phyloP scores from a whole-genome alignment of 2,113 vertebrate genomes.

The Corythoichthys intestinalis region DNA sequence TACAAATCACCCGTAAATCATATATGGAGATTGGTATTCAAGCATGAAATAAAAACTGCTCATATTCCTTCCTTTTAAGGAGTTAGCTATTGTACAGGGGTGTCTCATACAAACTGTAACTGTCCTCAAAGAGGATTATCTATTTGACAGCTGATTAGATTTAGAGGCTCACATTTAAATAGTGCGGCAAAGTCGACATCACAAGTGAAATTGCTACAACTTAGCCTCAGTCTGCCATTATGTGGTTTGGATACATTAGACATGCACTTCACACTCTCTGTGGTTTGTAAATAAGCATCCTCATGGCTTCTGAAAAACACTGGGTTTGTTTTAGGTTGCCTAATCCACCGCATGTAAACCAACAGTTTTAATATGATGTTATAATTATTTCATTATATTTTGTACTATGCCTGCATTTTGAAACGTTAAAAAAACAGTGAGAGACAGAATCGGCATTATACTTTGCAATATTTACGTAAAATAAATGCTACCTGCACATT shows the following conservation, averaged over 20 bases:
- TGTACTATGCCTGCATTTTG: too few species aligned
- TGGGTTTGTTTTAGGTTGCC: constrained; percentile 33
- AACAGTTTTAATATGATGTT: constrained; percentile 22
- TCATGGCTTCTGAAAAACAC: constrained; percentile 34
- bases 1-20: constrained; percentile 58
- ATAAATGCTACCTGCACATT: too few species aligned
- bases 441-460: too few species aligned
- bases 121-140: constrained; percentile 41
- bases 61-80: constrained; percentile 55
- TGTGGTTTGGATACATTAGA: constrained; percentile 42
- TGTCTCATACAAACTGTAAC: constrained; percentile 40
- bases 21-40: constrained; percentile 63
- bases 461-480: too few species aligned
- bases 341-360: constrained; percentile 19
- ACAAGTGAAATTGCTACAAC: constrained; percentile 35
- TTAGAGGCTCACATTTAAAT: constrained; percentile 8
- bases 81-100: constrained; percentile 35
- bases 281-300: constrained; percentile 38
- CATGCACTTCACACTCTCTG: constrained; percentile 27
- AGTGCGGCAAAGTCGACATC: constrained; percentile 35
- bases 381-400: constrained; percentile 18
- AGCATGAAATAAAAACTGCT: constrained; percentile 61
- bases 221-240: constrained; percentile 28
- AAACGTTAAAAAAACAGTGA: too few species aligned
- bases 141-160: constrained; percentile 21